These are phyloP conservation scores for Isichthys henryi DNA, from an alignment of 2,113 vertebrate genomes.

Conservation along the genomic window DNA sequence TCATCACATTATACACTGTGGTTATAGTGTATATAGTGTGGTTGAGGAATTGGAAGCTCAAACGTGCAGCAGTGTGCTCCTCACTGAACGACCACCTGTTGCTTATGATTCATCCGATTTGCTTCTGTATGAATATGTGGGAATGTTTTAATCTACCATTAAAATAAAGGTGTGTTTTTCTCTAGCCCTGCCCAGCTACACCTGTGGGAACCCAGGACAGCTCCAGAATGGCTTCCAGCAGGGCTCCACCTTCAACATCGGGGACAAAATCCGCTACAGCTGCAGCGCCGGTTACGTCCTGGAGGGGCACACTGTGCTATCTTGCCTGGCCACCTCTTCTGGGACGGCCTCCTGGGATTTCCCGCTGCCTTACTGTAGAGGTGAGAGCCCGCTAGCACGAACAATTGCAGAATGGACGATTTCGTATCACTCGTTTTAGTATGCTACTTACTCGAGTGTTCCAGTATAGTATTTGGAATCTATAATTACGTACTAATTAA, in stretches of 20 bases:
- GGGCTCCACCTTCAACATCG: slow-evolving; percentile 84
- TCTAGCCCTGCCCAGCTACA: slow-evolving; percentile 89
- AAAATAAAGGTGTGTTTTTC: neutral
- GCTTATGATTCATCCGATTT: neutral
- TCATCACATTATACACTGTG: neutral
- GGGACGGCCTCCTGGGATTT: slow-evolving; percentile 92
- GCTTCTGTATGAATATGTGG: neutral
- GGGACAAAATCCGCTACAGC: slow-evolving; percentile 94
- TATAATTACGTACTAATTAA: neutral
- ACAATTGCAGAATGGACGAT: neutral
- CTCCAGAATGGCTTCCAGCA: slow-evolving; percentile 88
- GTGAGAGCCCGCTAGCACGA: slow-evolving; percentile 47
- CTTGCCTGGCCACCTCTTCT: slow-evolving; percentile 74
- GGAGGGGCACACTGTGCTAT: slow-evolving; percentile 88
- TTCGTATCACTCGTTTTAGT: neutral
- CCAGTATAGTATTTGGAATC: neutral
- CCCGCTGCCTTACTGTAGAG: slow-evolving; percentile 92
- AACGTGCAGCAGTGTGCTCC: neutral
- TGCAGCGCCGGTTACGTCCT: slow-evolving; percentile 84
- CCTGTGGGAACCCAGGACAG: slow-evolving; percentile 87
- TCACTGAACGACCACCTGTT: neutral
- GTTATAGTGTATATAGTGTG: neutral
- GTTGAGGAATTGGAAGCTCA: neutral
- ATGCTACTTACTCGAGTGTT: neutral
- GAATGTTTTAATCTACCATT: neutral